These are phyloP conservation scores for Gasterosteus nipponicus DNA, from an alignment of 2,113 vertebrate genomes.

Conservation along the genomic window DNA sequence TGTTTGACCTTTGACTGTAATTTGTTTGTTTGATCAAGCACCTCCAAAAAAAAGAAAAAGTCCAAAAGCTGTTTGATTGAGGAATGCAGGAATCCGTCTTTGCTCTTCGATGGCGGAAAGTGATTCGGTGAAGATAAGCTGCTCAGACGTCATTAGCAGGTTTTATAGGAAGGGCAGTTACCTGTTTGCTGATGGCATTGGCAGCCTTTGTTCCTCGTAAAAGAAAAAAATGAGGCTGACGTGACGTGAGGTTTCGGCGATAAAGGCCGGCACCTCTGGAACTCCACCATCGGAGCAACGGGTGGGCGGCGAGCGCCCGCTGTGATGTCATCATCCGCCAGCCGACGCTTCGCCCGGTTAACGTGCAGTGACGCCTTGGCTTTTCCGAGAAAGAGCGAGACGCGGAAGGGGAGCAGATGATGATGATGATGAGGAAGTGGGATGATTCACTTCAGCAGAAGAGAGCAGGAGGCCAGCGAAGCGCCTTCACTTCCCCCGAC, in stretches of 20 bases:
- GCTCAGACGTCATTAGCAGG: conserved; percentile 35
- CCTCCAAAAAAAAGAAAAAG: not conserved
- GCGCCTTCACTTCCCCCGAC: conserved; percentile 1
- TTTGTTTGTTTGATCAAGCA: not conserved
- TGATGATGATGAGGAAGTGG: conserved; percentile 4
- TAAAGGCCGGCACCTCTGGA: conserved; percentile 37
- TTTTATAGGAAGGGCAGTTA: conserved; percentile 35
- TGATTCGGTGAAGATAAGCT: not conserved
- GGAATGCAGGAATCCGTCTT: not conserved
- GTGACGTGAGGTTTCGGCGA: not conserved
- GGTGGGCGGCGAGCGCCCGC: conserved; percentile 1
- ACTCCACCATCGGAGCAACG: not conserved
- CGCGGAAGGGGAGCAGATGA: conserved; percentile 26
- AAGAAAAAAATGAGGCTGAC: conserved; percentile 10
- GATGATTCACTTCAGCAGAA: conserved; percentile 35
- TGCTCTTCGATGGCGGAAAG: not conserved
- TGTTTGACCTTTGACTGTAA: not conserved
- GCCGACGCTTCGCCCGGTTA: conserved; percentile 21
- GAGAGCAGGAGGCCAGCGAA: not conserved
- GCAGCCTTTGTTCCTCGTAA: conserved; percentile 23
- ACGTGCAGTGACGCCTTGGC: conserved; percentile 14
- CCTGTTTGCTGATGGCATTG: conserved; percentile 13
- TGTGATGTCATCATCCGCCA: conserved; percentile 36
- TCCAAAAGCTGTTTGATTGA: no score
- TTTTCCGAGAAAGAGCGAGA: conserved; percentile 15